These are phyloP conservation scores for Myiopsitta monachus DNA, from an alignment of 2,113 vertebrate species.

Conservation along the genomic window DNA sequence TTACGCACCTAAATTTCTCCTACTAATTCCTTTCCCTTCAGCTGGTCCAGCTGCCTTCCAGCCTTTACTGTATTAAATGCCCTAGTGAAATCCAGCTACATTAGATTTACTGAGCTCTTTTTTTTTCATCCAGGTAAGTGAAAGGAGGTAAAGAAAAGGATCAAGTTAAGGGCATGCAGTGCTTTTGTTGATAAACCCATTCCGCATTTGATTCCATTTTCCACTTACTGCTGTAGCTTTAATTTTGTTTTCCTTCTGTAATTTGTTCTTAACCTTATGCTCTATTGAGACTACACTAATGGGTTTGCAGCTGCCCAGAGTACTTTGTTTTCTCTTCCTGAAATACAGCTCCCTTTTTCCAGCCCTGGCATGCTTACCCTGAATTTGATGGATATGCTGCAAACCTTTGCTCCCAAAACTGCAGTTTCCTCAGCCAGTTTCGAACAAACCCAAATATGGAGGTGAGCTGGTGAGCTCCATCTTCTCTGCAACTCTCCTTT, in stretches of 20 bases:
- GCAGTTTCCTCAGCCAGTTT: neutral
- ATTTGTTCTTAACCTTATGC: constrained; percentile 65
- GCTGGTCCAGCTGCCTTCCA: constrained; percentile 16
- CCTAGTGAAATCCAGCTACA: constrained; percentile 11
- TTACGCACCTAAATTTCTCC: neutral
- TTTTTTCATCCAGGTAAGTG: constrained; percentile 12
- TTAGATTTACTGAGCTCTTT: neutral
- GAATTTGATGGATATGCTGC: constrained; percentile 54
- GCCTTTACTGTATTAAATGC: neutral
- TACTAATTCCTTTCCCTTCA: constrained; percentile 11
- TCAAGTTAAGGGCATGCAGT: constrained; percentile 19
- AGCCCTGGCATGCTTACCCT: constrained; percentile 21
- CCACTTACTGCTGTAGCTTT: constrained; percentile 48
- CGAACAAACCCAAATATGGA: neutral
- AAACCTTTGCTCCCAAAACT: constrained; percentile 42
- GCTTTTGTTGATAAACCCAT: constrained; percentile 47
- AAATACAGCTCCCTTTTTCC: constrained; percentile 54
- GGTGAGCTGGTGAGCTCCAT: neutral
- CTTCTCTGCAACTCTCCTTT: neutral
- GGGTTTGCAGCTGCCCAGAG: constrained; percentile 46
- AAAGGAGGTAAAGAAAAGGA: constrained; percentile 40
- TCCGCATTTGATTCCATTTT: constrained; percentile 46
- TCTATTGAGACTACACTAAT: constrained; percentile 61
- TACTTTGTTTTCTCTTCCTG: constrained; percentile 55
- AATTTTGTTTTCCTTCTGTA: constrained; percentile 62